These are phyloP conservation scores for Etheostoma nigrum DNA, from an alignment of 2,797 vertebrate genomes.

Conservation along the genomic window DNA sequence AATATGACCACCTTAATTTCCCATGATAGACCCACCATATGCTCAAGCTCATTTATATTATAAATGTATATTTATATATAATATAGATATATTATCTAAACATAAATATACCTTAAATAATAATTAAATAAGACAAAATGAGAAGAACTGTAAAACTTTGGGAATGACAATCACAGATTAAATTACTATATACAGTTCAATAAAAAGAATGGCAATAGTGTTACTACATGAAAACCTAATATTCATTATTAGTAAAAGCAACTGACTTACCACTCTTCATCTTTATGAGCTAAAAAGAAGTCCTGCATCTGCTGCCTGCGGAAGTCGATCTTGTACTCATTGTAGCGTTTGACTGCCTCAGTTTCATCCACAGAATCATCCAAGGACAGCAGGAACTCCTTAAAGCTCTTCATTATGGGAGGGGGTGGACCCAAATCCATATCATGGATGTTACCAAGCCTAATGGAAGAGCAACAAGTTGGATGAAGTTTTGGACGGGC, in stretches of 20 bases:
- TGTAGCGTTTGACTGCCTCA: constrained; percentile 94
- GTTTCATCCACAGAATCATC: constrained; percentile 97
- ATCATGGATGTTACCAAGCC: constrained; percentile 94
- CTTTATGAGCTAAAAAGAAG: constrained; percentile 96
- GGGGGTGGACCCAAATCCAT: constrained; percentile 91
- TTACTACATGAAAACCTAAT: constrained; percentile 3
- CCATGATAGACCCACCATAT: constrained; percentile 17
- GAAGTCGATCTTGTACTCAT: constrained; percentile 96
- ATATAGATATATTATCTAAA: no score
- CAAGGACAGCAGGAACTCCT: constrained; percentile 93
- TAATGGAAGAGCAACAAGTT: constrained; percentile 55
- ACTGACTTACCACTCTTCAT: constrained; percentile 93
- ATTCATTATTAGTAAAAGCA: constrained; percentile 32
- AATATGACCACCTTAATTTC: background rate
- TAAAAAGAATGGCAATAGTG: background rate
- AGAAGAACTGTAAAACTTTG: background rate
- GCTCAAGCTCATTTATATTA: constrained; percentile 19
- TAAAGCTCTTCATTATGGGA: constrained; percentile 94
- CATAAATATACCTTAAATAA: constrained; percentile 7
- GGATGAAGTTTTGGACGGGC: background rate
- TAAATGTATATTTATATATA: no score
- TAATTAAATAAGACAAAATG: constrained; percentile 9
- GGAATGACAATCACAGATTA: constrained; percentile 11
- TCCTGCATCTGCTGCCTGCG: constrained; percentile 97
- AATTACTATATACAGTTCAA: background rate